Evolutionary conservation across 2,113 vertebrate genomes (phyloP), one percentile per base, ranked within the genome.

Genomic region (Lasiurus cinereus): DNA sequence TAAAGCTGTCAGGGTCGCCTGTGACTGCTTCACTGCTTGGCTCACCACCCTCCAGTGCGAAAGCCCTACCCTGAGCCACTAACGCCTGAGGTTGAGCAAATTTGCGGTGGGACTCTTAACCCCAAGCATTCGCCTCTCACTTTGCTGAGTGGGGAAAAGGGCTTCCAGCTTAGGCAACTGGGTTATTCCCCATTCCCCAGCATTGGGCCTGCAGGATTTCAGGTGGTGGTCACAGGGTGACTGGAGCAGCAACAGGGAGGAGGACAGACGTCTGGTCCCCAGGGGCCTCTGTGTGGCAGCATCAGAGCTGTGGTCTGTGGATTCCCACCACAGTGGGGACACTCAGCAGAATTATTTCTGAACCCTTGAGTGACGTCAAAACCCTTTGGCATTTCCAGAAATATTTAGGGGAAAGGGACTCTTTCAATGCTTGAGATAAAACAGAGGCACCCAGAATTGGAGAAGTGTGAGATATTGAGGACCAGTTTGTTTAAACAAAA

Each of bases 331-430:
- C 1, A 1, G 14, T 56, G 67, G 64, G 48, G 59, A 48, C 27
- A 56, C 12, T 46, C 4, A 18, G 18, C 8, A 6, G 22, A 76
- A 62, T 56, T 82, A 59, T 74, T 94, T 94, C 72, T 64, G 50
- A 59, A 50, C 22, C n/a, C 62, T 48, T 77, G 74, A 50, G 31
- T n/a, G 48, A 46, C 21, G 33, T 85, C 48, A 56, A 79, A 29
- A 80, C 50, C 16, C 8, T 39, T 52, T n/a, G 73, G n/a, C 62
- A 74, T 79, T 96, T 93, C 67, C 64, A 93, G 69, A 95, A 88
- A 88, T 90, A 85, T 70, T 90, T 91, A 88, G 43, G 56, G 77
- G 64, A 83, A 70, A 92, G 69, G 12, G 36, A 91, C 48, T 91
- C 83, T 88, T 83, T 78, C 78, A 48, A 73, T 91, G 62, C 33